These are phyloP conservation scores for Myiozetetes cayanensis DNA, from an alignment of 2,113 vertebrate genomes.

Conservation along the genomic window DNA sequence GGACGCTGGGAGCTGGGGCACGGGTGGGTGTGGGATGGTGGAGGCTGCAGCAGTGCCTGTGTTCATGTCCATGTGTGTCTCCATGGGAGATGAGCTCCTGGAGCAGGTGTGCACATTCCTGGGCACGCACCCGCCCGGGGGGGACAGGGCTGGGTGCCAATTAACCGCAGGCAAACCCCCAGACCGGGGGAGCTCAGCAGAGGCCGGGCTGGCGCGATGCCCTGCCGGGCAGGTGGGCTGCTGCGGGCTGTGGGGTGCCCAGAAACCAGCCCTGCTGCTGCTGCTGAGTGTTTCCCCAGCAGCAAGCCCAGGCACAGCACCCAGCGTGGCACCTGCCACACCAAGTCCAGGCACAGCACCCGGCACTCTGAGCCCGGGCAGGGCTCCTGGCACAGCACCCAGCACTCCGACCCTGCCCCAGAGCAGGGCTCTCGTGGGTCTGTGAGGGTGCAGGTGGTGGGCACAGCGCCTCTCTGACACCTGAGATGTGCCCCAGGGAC, in stretches of 20 bases:
- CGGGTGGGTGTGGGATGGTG: rapidly evolving
- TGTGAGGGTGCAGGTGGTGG: neutral
- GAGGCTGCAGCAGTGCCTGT: neutral
- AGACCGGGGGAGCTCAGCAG: neutral
- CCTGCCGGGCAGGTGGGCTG: neutral
- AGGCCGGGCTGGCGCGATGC: rapidly evolving
- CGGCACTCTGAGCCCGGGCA: no score
- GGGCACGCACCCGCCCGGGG: rapidly evolving
- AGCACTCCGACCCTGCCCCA: neutral
- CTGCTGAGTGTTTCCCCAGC: neutral
- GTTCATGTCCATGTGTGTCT: neutral
- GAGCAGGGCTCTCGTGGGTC: neutral
- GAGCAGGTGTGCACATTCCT: neutral
- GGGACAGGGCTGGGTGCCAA: neutral
- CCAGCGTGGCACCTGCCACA: neutral
- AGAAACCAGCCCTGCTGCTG: neutral
- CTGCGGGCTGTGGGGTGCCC: neutral
- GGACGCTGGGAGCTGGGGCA: neutral
- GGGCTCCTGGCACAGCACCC: neutral
- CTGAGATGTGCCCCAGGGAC: neutral
- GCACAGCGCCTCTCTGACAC: neutral
- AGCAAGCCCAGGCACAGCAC: neutral
- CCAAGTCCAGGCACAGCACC: neutral
- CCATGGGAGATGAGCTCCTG: neutral
- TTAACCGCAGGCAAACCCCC: neutral